Evolutionary conservation across 2,888 invertebrate species (phyloP).

Genomic region (Zootermopsis nevadensis): DNA sequence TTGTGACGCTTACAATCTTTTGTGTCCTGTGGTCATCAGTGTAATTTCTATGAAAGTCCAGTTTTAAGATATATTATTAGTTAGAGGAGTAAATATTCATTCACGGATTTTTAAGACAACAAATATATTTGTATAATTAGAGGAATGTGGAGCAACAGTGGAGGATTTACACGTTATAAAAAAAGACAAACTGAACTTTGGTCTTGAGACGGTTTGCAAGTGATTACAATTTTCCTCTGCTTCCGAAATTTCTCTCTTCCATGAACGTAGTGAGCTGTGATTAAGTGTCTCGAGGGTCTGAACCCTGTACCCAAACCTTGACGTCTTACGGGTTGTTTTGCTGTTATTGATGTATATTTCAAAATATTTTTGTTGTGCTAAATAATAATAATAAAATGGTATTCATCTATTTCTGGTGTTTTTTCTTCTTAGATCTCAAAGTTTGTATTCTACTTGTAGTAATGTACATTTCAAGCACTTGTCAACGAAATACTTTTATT

Average conservation of each 20-base stretch:
- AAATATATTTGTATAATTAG: neutral
- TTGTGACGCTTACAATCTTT: too few relatives aligned
- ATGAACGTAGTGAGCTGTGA: neutral
- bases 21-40: too few relatives aligned
- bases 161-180: neutral
- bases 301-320: neutral
- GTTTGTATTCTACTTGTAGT: too few relatives aligned
- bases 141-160: neutral
- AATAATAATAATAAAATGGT: neutral
- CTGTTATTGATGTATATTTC: neutral
- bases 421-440: too few relatives aligned
- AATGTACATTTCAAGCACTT: too few relatives aligned
- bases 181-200: neutral
- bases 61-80: too few relatives aligned
- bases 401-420: too few relatives aligned
- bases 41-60: too few relatives aligned
- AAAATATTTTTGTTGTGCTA: conserved; percentile 2
- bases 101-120: neutral
- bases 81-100: neutral
- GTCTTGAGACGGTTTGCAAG: neutral
- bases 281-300: neutral
- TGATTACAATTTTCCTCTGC: neutral
- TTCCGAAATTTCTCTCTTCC: neutral
- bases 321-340: conserved; percentile 1
- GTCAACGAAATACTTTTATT: too few relatives aligned